Conservation (phyloP, 2,888 invertebrate species). For the Sinohyriopsis cumingii region DNA sequence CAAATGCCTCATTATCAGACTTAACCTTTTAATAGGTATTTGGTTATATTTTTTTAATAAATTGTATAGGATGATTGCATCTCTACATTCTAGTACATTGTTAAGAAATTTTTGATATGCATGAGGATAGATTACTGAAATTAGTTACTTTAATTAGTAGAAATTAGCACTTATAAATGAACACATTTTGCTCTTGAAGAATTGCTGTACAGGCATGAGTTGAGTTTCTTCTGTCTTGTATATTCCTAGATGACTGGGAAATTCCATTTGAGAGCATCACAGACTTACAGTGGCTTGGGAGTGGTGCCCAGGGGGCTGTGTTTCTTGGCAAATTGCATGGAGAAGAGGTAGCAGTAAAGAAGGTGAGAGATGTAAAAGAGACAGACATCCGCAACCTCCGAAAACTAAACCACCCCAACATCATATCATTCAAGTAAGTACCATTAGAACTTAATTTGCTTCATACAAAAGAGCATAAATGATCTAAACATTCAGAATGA, state of each 20-base stretch:
- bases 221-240: neutral
- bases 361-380: slow-evolving; percentile 92
- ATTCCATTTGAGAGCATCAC: slow-evolving; percentile 92
- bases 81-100: too few species aligned
- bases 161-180: too few species aligned
- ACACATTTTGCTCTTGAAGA: too few species aligned
- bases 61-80: too few species aligned
- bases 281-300: slow-evolving; percentile 91
- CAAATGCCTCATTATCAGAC: too few species aligned
- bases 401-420: slow-evolving; percentile 95
- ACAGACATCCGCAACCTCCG: slow-evolving; percentile 93
- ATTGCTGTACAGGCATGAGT: too few species aligned
- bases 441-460: neutral
- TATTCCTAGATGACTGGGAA: slow-evolving; percentile 87
- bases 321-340: slow-evolving; percentile 86
- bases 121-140: too few species aligned
- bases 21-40: too few species aligned
- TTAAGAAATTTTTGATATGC: too few species aligned
- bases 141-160: too few species aligned
- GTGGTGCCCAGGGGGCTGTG: slow-evolving; percentile 96
- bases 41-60: too few species aligned
- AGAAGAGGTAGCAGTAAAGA: slow-evolving; percentile 95
- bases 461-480: neutral
- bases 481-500: too few species aligned
- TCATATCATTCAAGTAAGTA: slow-evolving; percentile 84